A percentile compares a stretch with the other conserved stretches of the same genome.
Evolutionary conservation across 1,140 invertebrate genomes (phyloP).

Genomic region (Drosophila azteca): DNA sequence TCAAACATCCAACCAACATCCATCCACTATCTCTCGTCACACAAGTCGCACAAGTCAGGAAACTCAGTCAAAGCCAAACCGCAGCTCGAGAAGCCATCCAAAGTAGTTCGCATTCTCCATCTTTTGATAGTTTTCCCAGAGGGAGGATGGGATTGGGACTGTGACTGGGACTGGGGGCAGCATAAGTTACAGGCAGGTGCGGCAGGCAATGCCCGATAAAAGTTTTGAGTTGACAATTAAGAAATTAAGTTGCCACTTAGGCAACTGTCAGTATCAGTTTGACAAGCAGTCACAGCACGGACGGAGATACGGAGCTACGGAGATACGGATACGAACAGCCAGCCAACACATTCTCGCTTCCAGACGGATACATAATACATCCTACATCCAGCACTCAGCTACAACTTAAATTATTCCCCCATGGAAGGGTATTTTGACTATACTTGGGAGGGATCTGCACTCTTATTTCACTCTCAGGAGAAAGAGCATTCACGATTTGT

Average conservation of each 20-base stretch:
- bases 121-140: slow-evolving; percentile 47
- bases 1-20: slow-evolving; percentile 14
- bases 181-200: slow-evolving; percentile 59
- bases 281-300: slow-evolving; percentile 73
- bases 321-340: slow-evolving; percentile 15
- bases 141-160: not conserved
- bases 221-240: slow-evolving; percentile 83
- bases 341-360: not conserved
- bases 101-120: slow-evolving; percentile 35
- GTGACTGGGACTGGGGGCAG: not conserved
- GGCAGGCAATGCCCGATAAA: slow-evolving; percentile 49
- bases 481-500: slow-evolving; percentile 40
- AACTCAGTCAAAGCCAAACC: slow-evolving; percentile 55
- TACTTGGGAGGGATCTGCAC: too few species aligned
- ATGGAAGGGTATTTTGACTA: not conserved
- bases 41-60: slow-evolving; percentile 2
- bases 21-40: slow-evolving; percentile 31
- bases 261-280: slow-evolving; percentile 81
- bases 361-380: not conserved
- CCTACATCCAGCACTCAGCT: not conserved
- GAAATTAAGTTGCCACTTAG: slow-evolving; percentile 84
- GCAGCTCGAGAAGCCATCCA: slow-evolving; percentile 26
- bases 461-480: not conserved
- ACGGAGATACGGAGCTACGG: slow-evolving; percentile 26
- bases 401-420: not conserved